These are phyloP conservation scores for Dione juno DNA, from an alignment of 2,888 invertebrate genomes.

Conservation along the genomic window DNA sequence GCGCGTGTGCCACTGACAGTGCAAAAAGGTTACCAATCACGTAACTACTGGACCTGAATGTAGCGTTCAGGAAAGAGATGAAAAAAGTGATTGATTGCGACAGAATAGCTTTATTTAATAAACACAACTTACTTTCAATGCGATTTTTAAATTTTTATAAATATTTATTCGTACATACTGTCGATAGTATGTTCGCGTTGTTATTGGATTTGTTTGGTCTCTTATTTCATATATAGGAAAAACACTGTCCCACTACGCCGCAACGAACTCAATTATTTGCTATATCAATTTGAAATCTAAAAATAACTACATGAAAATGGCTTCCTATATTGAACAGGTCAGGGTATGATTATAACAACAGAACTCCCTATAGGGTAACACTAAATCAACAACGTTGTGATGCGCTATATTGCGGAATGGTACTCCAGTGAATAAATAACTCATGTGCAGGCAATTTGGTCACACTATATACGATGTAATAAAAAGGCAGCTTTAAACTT, in stretches of 20 bases:
- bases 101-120: neutral
- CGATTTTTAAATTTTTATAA: too few species aligned
- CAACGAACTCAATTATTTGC: too few species aligned
- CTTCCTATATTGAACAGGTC: neutral
- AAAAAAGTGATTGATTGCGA: constrained; percentile 21
- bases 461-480: too few species aligned
- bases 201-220: too few species aligned
- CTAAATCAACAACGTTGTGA: constrained; percentile 9
- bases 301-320: neutral
- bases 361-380: constrained; percentile 8
- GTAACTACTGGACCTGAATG: constrained; percentile 16
- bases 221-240: too few species aligned
- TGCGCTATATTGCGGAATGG: constrained; percentile 11
- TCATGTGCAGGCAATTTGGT: neutral
- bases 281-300: neutral
- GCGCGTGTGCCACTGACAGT: constrained; percentile 7
- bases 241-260: too few species aligned
- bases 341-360: constrained; percentile 3
- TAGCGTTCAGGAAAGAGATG: constrained; percentile 8
- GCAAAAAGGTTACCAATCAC: constrained; percentile 13
- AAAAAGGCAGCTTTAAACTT: too few species aligned
- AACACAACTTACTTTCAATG: neutral
- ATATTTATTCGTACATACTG: too few species aligned
- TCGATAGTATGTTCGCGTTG: too few species aligned
- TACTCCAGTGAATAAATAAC: neutral